Evolutionary conservation across 2,113 vertebrate species (phyloP), one percentile per base, ranked within the genome.

Genomic region (Macrotus californicus): DNA sequence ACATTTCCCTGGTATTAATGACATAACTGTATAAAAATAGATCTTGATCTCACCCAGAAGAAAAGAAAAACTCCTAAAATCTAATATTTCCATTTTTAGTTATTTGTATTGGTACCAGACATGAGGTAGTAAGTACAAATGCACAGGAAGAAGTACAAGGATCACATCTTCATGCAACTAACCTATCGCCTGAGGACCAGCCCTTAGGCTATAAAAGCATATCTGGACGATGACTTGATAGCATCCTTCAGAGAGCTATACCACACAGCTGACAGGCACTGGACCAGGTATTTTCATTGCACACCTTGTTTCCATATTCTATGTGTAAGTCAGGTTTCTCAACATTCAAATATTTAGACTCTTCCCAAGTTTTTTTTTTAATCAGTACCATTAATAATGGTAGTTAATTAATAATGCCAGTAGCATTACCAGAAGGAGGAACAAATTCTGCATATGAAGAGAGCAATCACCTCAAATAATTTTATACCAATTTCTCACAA

Each of bases 21-120:
- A 76, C 11, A 6, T 48, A 79, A 94, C 72, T 91, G 8, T 75
- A 84, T 48, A 94, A 95, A 96, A 93, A 84, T 79, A 64, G 64
- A 84, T 79, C 41, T 85, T 52, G 21, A 73, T 43, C 50, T 86
- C 54, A 77, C 31, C 54, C 80, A 95, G 81, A 36, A 84, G 61
- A 88, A 52, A 89, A 59, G 4, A 46, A 73, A 93, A 72, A 88
- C 48, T 89, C 66, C 89, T 93, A 79, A 92, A 70, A 76, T 73
- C 69, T 87, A 67, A 0, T 36, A 36, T 80, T 91, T 90, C 43
- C 52, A 14, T 46, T 21, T 88, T 88, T 50, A 87, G 92, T 82
- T 90, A 54, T 56, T 84, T 90, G 52, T 96, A 54, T 56, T 86
- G 39, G 34, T 84, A 73, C 31, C 72, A 87, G 59, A 91, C 73